phyloP scores from a whole-genome alignment of 2,888 invertebrate genomes.

The Andrena praecox region DNA sequence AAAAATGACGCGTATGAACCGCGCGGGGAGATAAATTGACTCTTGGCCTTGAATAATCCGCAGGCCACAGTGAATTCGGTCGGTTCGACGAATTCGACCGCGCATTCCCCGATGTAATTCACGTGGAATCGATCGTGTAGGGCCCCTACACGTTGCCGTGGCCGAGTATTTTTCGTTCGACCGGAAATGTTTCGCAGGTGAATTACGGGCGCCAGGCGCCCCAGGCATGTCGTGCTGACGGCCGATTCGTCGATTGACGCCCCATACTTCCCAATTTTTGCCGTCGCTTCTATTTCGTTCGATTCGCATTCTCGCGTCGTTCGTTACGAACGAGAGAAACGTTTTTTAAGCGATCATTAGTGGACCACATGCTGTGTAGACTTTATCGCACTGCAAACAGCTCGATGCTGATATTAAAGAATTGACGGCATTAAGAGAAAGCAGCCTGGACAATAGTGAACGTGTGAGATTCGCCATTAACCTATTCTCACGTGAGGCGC shows the following conservation, averaged over 20 bases:
- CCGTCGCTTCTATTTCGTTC: conserved; percentile 41
- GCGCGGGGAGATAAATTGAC: conserved; percentile 49
- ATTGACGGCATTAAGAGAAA: too few relatives aligned
- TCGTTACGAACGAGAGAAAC: background rate
- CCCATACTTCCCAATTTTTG: conserved; percentile 54
- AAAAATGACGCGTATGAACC: conserved; percentile 61
- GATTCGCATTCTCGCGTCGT: conserved; percentile 19
- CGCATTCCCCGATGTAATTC: conserved; percentile 72
- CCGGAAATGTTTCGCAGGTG: conserved; percentile 73
- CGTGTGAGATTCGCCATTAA: too few relatives aligned
- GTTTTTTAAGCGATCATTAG: background rate
- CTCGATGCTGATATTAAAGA: background rate
- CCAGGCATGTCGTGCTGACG: conserved; percentile 47
- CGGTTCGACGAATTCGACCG: conserved; percentile 60
- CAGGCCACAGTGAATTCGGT: conserved; percentile 50
- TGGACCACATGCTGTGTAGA: background rate
- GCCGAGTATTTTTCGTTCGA: conserved; percentile 60
- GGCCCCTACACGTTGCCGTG: conserved; percentile 13
- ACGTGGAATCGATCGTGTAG: conserved; percentile 70
- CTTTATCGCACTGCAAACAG: background rate
- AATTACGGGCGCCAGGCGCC: conserved; percentile 72
- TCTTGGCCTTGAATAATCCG: conserved; percentile 64
- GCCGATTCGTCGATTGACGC: conserved; percentile 63
- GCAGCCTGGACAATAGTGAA: too few relatives aligned
- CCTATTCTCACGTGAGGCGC: too few relatives aligned